phyloP scores from a whole-genome alignment of 2,888 invertebrate genomes.

The Plebejus argus region DNA sequence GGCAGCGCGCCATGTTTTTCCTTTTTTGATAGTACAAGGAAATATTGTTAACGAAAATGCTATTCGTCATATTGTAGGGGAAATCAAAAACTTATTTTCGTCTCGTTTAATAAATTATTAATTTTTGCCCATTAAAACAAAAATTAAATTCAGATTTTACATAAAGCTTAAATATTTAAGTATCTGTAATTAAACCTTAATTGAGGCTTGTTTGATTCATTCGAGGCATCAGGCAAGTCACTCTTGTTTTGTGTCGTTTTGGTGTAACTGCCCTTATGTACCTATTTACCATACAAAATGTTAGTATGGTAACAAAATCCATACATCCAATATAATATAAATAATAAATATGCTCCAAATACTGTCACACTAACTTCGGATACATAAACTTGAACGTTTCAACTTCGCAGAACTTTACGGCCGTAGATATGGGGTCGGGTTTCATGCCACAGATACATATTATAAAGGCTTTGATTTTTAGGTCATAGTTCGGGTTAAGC shows the following conservation, averaged over 20 bases:
- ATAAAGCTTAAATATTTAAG: too few species aligned
- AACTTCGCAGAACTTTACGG: not conserved
- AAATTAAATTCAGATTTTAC: too few species aligned
- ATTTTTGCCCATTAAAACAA: too few species aligned
- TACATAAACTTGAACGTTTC: not conserved
- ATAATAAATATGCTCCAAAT: not conserved
- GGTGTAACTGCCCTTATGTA: too few species aligned
- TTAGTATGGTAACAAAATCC: not conserved
- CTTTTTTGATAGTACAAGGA: not conserved
- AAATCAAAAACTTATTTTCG: not conserved
- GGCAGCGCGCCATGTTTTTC: not conserved
- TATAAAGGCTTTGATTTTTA: constrained; percentile 43
- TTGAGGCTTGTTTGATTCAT: too few species aligned
- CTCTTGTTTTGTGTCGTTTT: too few species aligned
- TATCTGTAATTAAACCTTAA: too few species aligned
- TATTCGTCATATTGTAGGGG: not conserved
- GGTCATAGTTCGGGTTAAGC: constrained; percentile 74
- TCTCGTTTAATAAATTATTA: too few species aligned
- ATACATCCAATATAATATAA: not conserved
- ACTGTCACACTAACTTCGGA: not conserved
- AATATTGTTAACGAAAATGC: too few species aligned
- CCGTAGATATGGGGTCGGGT: not conserved
- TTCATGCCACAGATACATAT: constrained; percentile 32
- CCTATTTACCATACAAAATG: too few species aligned
- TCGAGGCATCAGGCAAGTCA: too few species aligned